Conservation (phyloP, 2,113 vertebrate genomes). For the Zeus faber region DNA sequence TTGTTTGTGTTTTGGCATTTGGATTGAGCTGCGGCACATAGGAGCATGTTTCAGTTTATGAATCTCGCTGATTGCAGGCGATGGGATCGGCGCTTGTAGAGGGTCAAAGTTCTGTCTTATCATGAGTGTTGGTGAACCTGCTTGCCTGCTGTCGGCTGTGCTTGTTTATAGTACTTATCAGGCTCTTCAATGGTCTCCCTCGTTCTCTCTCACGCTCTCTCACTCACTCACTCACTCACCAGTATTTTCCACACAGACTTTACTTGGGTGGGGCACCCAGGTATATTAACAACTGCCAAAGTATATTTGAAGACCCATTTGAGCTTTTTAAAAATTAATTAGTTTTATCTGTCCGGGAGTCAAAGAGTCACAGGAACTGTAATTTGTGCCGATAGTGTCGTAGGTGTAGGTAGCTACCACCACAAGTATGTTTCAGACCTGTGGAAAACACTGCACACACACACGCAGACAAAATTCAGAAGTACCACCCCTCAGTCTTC, state of each 20-base stretch:
- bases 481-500: not conserved
- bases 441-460: no score
- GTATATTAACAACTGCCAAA: no score
- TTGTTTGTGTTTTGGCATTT: not conserved
- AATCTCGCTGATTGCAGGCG: not conserved
- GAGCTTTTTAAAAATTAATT: no score
- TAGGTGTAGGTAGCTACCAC: no score
- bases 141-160: slow-evolving; percentile 59
- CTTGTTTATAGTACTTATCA: slow-evolving; percentile 73
- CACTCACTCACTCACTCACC: not conserved
- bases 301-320: no score
- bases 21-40: slow-evolving; percentile 9
- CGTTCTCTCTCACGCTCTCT: not conserved
- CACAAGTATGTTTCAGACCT: no score
- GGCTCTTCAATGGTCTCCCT: not conserved
- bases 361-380: no score
- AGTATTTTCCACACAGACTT: not conserved
- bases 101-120: slow-evolving; percentile 69
- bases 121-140: slow-evolving; percentile 50
- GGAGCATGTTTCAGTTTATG: not conserved
- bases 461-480: not conserved
- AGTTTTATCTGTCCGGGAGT: no score
- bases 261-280: no score
- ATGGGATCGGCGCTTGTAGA: not conserved
- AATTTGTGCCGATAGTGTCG: no score